A percentile compares a stretch with the other conserved stretches of the same genome.
phyloP scores from a whole-genome alignment of 2,797 vertebrate species.

The Danio tinwini region DNA sequence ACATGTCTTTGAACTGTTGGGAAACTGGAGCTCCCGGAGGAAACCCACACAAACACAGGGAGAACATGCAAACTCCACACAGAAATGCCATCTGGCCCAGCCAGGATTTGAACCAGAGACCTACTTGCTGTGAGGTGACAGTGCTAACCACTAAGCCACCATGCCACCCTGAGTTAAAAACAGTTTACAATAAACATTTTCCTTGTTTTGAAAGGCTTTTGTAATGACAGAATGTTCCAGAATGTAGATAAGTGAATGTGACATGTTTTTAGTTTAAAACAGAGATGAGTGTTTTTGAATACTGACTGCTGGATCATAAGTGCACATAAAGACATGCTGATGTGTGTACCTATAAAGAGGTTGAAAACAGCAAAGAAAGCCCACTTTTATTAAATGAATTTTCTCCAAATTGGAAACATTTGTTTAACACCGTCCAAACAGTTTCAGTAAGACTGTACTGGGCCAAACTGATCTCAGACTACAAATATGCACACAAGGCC shows the following conservation, averaged over 20 bases:
- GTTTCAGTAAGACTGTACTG: constrained; percentile 19
- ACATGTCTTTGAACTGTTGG: too few relatives aligned
- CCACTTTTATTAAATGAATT: constrained; percentile 11
- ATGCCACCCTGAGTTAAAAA: too few relatives aligned
- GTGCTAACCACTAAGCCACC: too few relatives aligned
- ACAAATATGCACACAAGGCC: constrained; percentile 37
- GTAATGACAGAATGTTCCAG: not conserved
- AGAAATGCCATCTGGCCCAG: too few relatives aligned
- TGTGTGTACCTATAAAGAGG: not conserved
- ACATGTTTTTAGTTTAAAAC: not conserved
- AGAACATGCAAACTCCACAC: too few relatives aligned
- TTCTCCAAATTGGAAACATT: constrained; percentile 65
- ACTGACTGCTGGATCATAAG: not conserved
- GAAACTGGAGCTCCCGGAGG: too few relatives aligned
- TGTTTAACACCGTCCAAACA: constrained; percentile 40
- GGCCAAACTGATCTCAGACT: constrained; percentile 54
- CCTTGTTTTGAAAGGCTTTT: not conserved
- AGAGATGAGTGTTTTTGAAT: not conserved
- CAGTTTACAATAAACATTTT: too few relatives aligned
- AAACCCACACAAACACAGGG: too few relatives aligned
- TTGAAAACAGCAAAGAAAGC: constrained; percentile 16
- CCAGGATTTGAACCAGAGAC: too few relatives aligned
- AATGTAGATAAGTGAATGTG: not conserved
- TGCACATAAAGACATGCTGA: not conserved
- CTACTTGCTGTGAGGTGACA: too few relatives aligned